These are phyloP conservation scores for Galbula dea DNA, from an alignment of 2,113 vertebrate genomes.

Conservation along the genomic window DNA sequence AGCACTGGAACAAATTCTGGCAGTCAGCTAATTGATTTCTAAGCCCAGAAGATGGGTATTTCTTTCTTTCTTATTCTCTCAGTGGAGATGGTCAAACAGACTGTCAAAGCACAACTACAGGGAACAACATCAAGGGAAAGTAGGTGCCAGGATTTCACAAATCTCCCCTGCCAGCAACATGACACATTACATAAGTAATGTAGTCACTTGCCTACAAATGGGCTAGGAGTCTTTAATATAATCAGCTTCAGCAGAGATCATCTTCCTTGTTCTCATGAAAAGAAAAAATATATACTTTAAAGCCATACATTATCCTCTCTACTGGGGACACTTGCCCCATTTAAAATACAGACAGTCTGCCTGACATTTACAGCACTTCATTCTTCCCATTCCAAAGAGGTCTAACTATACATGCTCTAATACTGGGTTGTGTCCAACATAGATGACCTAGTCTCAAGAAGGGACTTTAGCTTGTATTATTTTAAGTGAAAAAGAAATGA, in stretches of 20 bases:
- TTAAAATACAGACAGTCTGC: not conserved
- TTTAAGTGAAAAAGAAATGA: not conserved
- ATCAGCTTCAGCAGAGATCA: not conserved
- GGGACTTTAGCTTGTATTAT: not conserved
- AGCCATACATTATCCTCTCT: not conserved
- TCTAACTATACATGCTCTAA: not conserved
- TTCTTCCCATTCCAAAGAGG: not conserved
- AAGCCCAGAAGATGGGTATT: not conserved
- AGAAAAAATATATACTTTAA: not conserved
- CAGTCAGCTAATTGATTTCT: not conserved
- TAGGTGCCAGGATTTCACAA: not conserved
- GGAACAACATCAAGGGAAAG: not conserved
- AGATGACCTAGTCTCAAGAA: not conserved
- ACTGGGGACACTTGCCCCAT: not conserved
- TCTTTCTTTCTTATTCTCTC: not conserved
- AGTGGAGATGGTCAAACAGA: not conserved
- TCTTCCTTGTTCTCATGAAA: not conserved
- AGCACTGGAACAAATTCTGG: not conserved
- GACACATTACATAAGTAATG: not conserved
- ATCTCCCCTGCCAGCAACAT: not conserved
- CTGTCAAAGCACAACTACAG: not conserved
- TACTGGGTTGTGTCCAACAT: not conserved
- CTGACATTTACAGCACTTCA: not conserved
- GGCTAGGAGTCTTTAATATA: not conserved
- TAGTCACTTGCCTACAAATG: not conserved